Evolutionary conservation across 2,113 vertebrate species (phyloP).

Genomic region (Axis porcinus): DNA sequence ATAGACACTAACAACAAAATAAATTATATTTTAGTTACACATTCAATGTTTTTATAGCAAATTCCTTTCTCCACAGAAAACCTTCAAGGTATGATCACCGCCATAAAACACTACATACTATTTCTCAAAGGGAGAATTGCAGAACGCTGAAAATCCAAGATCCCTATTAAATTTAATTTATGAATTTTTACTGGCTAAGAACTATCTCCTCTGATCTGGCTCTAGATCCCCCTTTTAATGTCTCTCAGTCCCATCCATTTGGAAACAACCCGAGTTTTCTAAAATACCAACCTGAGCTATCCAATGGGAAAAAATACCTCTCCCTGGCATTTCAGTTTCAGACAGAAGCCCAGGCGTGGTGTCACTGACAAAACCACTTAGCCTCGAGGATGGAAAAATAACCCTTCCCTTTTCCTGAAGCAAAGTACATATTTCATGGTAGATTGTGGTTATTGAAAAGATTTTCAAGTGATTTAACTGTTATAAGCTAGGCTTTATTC

Average conservation of each 20-base stretch:
- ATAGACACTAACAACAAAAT: background rate
- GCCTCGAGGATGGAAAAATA: background rate
- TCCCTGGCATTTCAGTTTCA: background rate
- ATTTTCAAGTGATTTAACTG: background rate
- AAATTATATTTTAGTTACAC: background rate
- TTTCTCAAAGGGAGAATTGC: background rate
- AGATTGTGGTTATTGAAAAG: background rate
- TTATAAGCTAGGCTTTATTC: background rate
- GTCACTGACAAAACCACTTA: background rate
- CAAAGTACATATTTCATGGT: background rate
- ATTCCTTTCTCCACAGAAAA: background rate
- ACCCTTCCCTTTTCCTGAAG: background rate
- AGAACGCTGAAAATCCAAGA: background rate
- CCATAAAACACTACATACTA: background rate
- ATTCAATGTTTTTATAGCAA: background rate
- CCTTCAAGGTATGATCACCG: background rate
- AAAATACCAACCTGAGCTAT: background rate
- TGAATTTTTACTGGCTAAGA: background rate
- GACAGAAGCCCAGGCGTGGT: background rate
- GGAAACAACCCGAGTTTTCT: background rate
- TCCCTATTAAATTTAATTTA: background rate
- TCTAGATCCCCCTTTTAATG: background rate
- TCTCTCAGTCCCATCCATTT: background rate
- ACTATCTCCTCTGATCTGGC: background rate
- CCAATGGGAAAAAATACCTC: background rate